Percentiles rank a stretch among this genome's conserved stretches.
Evolutionary conservation across 2,113 vertebrate species (phyloP).

Genomic region (Malurus elegans): DNA sequence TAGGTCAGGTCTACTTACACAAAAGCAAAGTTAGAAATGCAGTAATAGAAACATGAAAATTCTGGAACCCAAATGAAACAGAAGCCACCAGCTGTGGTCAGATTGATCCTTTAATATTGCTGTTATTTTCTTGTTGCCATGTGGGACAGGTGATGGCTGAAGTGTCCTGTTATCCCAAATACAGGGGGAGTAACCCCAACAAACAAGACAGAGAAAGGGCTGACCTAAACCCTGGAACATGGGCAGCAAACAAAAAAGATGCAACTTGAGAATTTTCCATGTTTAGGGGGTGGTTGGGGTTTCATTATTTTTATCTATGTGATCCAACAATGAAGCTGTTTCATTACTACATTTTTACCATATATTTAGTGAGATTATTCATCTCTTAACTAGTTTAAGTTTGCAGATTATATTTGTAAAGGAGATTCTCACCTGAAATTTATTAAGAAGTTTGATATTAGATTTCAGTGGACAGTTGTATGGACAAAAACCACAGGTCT

Average conservation of each 20-base stretch:
- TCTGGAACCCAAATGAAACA: background rate
- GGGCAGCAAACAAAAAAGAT: background rate
- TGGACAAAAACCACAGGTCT: background rate
- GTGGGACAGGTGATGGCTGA: background rate
- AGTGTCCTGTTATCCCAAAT: background rate
- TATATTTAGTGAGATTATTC: background rate
- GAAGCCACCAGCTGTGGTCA: background rate
- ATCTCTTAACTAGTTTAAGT: background rate
- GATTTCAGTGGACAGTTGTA: background rate
- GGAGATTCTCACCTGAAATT: background rate
- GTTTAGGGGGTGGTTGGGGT: background rate
- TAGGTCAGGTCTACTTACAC: background rate
- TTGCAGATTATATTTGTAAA: background rate
- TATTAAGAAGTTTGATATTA: background rate
- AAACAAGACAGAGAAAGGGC: background rate
- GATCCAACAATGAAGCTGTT: background rate
- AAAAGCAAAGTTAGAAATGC: background rate
- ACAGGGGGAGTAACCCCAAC: background rate
- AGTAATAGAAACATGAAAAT: background rate
- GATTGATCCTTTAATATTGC: background rate
- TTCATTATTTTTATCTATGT: background rate
- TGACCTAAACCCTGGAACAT: background rate
- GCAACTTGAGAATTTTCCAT: background rate
- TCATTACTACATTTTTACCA: background rate
- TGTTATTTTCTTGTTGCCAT: background rate